phyloP scores from a whole-genome alignment of 1,140 invertebrate genomes.

The Drosophila orosa region DNA sequence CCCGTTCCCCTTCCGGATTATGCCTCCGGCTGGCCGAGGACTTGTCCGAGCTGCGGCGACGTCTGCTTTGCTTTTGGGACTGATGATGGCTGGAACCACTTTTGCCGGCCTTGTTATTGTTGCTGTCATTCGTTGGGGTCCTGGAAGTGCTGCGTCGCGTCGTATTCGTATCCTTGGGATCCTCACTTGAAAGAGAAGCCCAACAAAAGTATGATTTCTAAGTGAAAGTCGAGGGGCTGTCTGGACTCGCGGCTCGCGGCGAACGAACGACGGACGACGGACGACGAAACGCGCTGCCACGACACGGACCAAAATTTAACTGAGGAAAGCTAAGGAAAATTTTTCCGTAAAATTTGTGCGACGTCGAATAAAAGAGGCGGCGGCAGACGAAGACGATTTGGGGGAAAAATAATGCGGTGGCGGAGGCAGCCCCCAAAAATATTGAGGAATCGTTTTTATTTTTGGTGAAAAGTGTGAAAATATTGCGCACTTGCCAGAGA shows the following conservation, averaged over 20 bases:
- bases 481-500: conserved; percentile 78
- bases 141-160: conserved; percentile 48
- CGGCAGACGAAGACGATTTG: conserved; percentile 46
- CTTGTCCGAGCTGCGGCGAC: conserved; percentile 72
- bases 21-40: conserved; percentile 60
- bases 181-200: conserved; percentile 63
- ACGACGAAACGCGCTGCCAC: conserved; percentile 66
- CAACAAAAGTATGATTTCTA: conserved; percentile 39
- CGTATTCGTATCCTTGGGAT: conserved; percentile 36
- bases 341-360: conserved; percentile 60
- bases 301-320: conserved; percentile 79
- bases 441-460: conserved; percentile 82
- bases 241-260: conserved; percentile 65
- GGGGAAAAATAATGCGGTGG: conserved; percentile 48
- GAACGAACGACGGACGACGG: conserved; percentile 58
- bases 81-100: conserved; percentile 38
- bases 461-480: conserved; percentile 82
- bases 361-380: conserved; percentile 45
- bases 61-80: conserved; percentile 54
- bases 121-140: conserved; percentile 74
- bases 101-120: conserved; percentile 43
- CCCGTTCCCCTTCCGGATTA: conserved; percentile 50
- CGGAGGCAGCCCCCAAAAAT: conserved; percentile 58
- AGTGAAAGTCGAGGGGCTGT: conserved; percentile 17
- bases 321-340: conserved; percentile 56